These are phyloP conservation scores for Spizaetus ornatus DNA, from an alignment of 2,113 vertebrate species.

Conservation along the genomic window DNA sequence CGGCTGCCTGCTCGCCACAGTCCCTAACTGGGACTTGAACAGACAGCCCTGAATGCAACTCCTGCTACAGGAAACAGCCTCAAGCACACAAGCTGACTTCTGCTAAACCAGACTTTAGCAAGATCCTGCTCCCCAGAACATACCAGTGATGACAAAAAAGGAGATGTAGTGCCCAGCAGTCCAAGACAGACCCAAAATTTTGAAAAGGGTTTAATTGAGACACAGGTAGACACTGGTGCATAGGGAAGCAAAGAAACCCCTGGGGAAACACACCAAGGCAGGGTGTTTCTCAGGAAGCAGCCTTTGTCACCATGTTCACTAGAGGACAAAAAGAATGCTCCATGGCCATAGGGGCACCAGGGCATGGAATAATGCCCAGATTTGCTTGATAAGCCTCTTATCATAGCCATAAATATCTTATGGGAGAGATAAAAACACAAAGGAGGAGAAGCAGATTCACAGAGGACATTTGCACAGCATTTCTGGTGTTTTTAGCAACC, in stretches of 20 bases:
- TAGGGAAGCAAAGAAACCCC: background rate
- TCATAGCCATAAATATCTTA: background rate
- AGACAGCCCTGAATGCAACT: background rate
- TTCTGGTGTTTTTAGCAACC: background rate
- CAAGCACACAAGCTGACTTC: background rate
- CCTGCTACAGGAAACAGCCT: background rate
- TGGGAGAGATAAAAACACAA: background rate
- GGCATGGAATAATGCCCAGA: background rate
- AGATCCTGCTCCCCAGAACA: background rate
- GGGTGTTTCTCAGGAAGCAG: background rate
- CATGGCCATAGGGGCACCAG: background rate
- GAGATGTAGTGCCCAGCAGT: background rate
- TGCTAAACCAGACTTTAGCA: background rate
- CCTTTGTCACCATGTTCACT: background rate
- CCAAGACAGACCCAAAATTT: background rate
- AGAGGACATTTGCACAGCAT: background rate
- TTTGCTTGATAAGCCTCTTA: background rate
- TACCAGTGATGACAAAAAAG: background rate
- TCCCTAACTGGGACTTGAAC: background rate
- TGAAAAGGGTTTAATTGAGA: background rate
- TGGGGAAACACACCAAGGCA: background rate
- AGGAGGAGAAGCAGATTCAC: background rate
- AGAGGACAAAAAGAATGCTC: background rate
- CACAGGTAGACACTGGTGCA: background rate
- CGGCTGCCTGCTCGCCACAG: background rate